Conservation (phyloP, 2,113 vertebrate species). For the Tragulus kanchil region DNA sequence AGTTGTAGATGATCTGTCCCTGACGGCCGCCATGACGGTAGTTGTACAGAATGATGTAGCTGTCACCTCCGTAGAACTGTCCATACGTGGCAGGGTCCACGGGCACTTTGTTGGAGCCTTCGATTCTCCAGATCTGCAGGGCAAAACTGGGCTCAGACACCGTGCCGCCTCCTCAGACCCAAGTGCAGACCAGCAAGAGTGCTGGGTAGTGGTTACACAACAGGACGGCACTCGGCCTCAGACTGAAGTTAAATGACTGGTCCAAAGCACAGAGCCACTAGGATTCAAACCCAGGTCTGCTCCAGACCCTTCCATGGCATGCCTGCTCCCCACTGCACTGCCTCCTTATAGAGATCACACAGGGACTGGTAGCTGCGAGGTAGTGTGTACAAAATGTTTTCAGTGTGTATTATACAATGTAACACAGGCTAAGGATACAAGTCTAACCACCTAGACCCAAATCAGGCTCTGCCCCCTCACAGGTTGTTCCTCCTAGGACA, state of each 20-base stretch:
- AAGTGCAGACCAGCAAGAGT: rapidly evolving
- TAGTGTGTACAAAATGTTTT: background rate
- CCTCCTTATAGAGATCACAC: no score
- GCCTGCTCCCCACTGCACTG: rapidly evolving
- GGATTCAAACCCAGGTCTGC: background rate
- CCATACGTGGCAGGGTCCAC: slow-evolving; percentile 92
- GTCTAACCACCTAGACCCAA: background rate
- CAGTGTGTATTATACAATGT: rapidly evolving
- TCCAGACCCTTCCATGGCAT: rapidly evolving
- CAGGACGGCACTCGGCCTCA: background rate
- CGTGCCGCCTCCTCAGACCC: rapidly evolving
- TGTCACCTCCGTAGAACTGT: slow-evolving; percentile 98
- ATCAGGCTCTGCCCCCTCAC: background rate
- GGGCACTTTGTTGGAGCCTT: slow-evolving; percentile 92
- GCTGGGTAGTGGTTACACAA: rapidly evolving
- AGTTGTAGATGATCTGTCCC: slow-evolving; percentile 98
- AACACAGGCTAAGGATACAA: background rate
- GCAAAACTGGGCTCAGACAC: background rate
- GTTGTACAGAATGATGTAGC: slow-evolving; percentile 97
- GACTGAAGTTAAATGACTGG: background rate
- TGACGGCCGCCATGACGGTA: slow-evolving; percentile 91
- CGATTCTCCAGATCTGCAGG: slow-evolving; percentile 96
- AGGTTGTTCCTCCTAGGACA: background rate
- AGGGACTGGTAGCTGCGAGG: background rate
- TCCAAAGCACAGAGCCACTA: background rate